phyloP scores from a whole-genome alignment of 1,140 invertebrate genomes.

The Pollicipes pollicipes region DNA sequence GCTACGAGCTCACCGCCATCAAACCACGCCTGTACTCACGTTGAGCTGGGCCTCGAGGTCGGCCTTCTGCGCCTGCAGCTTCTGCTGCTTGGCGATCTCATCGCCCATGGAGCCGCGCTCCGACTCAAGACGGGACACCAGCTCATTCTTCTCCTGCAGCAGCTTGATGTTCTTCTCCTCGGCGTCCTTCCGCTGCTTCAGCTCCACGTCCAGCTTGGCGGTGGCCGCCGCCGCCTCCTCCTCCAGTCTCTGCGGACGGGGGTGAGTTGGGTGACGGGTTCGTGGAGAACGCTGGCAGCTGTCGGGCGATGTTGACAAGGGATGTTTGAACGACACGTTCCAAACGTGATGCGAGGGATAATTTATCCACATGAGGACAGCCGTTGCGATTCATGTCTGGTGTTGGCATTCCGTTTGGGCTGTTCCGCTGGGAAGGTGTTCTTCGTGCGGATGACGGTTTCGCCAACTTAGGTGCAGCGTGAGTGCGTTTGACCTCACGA shows the following conservation, averaged over 20 bases:
- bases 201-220: conserved; percentile 81
- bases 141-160: conserved; percentile 76
- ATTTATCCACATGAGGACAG: no score
- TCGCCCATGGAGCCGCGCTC: conserved; percentile 76
- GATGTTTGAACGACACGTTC: no score
- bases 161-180: conserved; percentile 65
- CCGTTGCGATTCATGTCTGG: no score
- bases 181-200: conserved; percentile 89
- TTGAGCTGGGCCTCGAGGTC: conserved; percentile 87
- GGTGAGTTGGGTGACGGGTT: neutral
- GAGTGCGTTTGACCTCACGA: no score
- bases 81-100: conserved; percentile 76
- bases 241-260: conserved; percentile 56
- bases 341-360: no score
- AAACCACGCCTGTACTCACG: conserved; percentile 55
- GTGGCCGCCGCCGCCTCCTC: conserved; percentile 88
- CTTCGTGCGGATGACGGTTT: no score
- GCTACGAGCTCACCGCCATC: no score
- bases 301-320: no score
- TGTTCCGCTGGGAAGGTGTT: no score
- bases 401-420: no score
- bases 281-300: no score
- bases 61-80: conserved; percentile 85
- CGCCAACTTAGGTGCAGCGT: no score
- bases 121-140: conserved; percentile 69